Percentiles rank a stretch among this genome's conserved stretches.
Evolutionary conservation across 2,888 invertebrate species (phyloP).

Genomic region (Andrena trimmerana): DNA sequence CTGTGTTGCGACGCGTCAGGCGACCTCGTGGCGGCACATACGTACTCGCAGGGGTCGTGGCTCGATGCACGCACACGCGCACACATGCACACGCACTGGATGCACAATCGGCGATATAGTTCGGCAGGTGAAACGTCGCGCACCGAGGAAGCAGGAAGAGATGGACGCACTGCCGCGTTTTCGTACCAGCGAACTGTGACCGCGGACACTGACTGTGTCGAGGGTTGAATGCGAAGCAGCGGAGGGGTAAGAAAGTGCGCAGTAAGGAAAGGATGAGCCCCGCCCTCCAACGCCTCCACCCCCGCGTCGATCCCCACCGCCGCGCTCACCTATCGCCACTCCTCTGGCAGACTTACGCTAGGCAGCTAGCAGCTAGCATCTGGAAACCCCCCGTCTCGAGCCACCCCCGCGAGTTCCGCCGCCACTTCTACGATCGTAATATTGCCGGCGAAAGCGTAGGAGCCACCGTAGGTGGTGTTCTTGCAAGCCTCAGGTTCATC

Average conservation of each 20-base stretch:
- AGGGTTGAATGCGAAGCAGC: slow-evolving; percentile 69
- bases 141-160: slow-evolving; percentile 52
- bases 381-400: slow-evolving; percentile 34
- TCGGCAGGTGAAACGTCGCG: neutral
- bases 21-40: slow-evolving; percentile 46
- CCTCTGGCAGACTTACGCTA: slow-evolving; percentile 43
- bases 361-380: slow-evolving; percentile 57
- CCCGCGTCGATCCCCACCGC: slow-evolving; percentile 44
- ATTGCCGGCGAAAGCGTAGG: slow-evolving; percentile 9
- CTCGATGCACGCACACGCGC: neutral
- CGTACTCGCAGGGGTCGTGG: slow-evolving; percentile 12
- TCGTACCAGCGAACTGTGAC: slow-evolving; percentile 74
- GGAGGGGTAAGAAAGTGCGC: slow-evolving; percentile 81
- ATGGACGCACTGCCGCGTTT: slow-evolving; percentile 74
- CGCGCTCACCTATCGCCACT: slow-evolving; percentile 31
- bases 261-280: slow-evolving; percentile 78
- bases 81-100: neutral
- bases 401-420: slow-evolving; percentile 35
- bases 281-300: slow-evolving; percentile 62
- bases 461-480: slow-evolving; percentile 5
- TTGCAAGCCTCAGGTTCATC: neutral
- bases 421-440: neutral
- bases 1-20: slow-evolving; percentile 23
- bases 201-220: slow-evolving; percentile 64
- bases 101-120: neutral